phyloP scores from a whole-genome alignment of 2,888 invertebrate genomes.

The Megalurothrips usitatus region DNA sequence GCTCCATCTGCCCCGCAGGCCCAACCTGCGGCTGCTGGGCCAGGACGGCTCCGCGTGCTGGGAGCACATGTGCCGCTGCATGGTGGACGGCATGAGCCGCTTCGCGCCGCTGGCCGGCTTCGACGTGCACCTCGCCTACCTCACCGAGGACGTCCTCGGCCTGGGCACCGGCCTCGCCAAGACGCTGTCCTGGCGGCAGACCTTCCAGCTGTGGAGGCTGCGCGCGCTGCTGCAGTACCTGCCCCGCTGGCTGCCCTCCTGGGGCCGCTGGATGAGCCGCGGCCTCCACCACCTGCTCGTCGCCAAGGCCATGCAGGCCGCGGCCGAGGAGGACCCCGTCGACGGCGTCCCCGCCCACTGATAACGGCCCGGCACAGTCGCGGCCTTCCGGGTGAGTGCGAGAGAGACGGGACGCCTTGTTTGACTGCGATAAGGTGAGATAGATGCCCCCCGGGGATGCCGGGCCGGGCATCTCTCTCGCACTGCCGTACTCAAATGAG shows the following conservation, averaged over 20 bases:
- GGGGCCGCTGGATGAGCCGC: neutral
- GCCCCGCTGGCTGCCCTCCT: constrained; percentile 4
- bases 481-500: too few species aligned
- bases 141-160: constrained; percentile 1
- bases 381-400: too few species aligned
- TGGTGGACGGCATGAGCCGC: constrained; percentile 1
- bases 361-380: too few species aligned
- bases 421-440: too few species aligned
- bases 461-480: too few species aligned
- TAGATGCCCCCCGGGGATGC: too few species aligned
- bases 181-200: neutral
- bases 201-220: neutral
- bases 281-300: neutral
- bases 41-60: neutral
- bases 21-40: neutral
- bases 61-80: constrained; percentile 13
- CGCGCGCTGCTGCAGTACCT: neutral
- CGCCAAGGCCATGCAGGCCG: too few species aligned
- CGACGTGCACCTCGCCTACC: neutral
- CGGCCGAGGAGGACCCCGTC: too few species aligned
- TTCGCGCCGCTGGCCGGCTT: neutral
- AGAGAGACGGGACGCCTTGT: too few species aligned
- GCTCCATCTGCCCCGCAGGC: neutral
- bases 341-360: too few species aligned
- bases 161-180: constrained; percentile 8